phyloP scores from a whole-genome alignment of 2,797 vertebrate genomes.

The Sciurus carolinensis region DNA sequence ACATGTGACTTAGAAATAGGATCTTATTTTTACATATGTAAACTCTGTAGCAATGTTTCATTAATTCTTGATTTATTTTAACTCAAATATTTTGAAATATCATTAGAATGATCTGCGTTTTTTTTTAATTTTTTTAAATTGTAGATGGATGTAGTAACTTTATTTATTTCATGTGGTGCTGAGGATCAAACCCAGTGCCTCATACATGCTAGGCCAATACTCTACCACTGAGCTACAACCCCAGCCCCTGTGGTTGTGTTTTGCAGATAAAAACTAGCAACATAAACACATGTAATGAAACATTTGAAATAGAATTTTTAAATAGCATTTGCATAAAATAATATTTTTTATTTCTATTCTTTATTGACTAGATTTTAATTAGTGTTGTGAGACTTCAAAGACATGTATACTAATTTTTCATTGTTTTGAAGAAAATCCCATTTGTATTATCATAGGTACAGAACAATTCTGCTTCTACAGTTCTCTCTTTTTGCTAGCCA shows the following conservation, averaged over 20 bases:
- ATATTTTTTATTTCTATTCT: constrained; percentile 40
- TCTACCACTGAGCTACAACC: no score
- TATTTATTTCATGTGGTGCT: no score
- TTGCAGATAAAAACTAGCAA: constrained; percentile 38
- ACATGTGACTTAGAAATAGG: constrained; percentile 9
- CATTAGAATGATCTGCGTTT: not conserved
- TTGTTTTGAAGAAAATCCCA: not conserved
- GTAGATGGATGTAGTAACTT: no score
- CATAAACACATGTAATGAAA: not conserved
- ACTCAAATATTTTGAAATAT: not conserved
- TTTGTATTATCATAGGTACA: not conserved
- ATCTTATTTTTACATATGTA: not conserved
- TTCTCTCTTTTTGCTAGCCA: not conserved
- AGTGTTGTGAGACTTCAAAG: not conserved
- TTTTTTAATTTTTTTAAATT: not conserved
- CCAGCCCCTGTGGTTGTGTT: not conserved
- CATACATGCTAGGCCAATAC: no score
- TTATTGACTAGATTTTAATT: constrained; percentile 44
- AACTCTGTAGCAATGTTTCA: constrained; percentile 36
- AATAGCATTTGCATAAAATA: constrained; percentile 24
- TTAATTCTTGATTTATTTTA: constrained; percentile 8
- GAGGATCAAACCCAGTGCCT: no score
- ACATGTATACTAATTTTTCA: constrained; percentile 36
- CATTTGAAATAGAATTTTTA: constrained; percentile 26
- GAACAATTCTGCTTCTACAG: not conserved